Conservation (phyloP, 2,797 vertebrate species). For the Acanthurus lineatus region DNA sequence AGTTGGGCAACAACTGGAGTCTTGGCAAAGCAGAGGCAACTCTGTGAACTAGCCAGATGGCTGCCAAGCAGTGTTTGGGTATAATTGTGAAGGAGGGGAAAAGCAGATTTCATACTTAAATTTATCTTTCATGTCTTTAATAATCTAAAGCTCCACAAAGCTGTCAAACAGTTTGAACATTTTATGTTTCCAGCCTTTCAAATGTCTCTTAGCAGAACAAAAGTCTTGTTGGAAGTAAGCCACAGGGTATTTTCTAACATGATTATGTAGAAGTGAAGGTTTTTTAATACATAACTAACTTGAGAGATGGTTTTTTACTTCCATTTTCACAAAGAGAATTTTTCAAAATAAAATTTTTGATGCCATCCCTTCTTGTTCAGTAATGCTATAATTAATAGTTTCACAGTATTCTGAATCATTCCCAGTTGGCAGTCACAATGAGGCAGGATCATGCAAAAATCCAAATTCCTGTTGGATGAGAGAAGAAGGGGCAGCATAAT, state of each 20-base stretch:
- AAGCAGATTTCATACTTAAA: constrained; percentile 66
- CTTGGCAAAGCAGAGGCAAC: constrained; percentile 70
- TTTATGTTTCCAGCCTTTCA: constrained; percentile 14
- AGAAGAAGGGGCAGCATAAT: constrained; percentile 58
- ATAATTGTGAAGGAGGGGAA: constrained; percentile 59
- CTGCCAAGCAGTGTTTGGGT: constrained; percentile 79
- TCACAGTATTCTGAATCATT: constrained; percentile 52
- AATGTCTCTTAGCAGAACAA: constrained; percentile 13
- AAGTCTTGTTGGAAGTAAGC: constrained; percentile 10
- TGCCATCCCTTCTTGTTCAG: constrained; percentile 7
- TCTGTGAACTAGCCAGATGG: constrained; percentile 78
- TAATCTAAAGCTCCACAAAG: constrained; percentile 59
- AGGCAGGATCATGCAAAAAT: constrained; percentile 51
- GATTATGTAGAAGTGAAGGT: background rate
- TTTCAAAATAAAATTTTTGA: constrained; percentile 11
- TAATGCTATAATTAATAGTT: constrained; percentile 44
- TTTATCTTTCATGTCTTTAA: constrained; percentile 69
- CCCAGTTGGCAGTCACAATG: constrained; percentile 36
- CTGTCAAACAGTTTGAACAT: constrained; percentile 43
- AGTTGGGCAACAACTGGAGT: constrained; percentile 72
- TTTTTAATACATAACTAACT: constrained; percentile 10
- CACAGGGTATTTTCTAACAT: background rate
- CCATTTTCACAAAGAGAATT: constrained; percentile 2
- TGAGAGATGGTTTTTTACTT: background rate
- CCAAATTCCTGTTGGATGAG: constrained; percentile 59